Conservation (phyloP, 2,113 vertebrate species). For the Aptenodytes forsteri region DNA sequence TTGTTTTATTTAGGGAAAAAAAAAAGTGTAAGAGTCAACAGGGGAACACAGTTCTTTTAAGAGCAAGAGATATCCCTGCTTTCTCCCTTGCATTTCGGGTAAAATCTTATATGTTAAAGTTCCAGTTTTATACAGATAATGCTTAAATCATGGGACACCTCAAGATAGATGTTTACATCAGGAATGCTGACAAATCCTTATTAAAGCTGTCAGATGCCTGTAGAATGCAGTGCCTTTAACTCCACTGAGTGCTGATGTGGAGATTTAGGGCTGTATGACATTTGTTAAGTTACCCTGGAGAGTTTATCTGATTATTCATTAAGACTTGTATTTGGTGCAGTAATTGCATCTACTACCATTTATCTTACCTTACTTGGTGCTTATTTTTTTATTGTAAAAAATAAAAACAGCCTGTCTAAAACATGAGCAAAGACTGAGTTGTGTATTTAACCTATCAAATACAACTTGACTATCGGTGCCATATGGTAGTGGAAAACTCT, state of each 20-base stretch:
- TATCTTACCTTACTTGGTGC: not conserved
- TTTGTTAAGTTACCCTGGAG: constrained; percentile 10
- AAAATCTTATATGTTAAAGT: not conserved
- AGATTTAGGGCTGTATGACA: constrained; percentile 36
- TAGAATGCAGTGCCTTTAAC: constrained; percentile 48
- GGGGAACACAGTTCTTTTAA: not conserved
- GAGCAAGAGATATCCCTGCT: not conserved
- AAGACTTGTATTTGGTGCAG: not conserved
- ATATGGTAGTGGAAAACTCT: not conserved
- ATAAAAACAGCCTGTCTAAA: not conserved
- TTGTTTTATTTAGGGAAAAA: not conserved
- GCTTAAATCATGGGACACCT: not conserved
- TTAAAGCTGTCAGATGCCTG: not conserved
- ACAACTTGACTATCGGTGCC: not conserved
- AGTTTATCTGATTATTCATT: constrained; percentile 52
- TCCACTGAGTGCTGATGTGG: not conserved
- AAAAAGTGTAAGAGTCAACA: not conserved
- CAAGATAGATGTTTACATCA: not conserved
- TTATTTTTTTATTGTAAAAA: constrained; percentile 35
- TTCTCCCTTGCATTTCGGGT: not conserved
- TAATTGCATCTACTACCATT: constrained; percentile 43
- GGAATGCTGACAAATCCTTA: constrained; percentile 23
- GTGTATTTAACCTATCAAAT: not conserved
- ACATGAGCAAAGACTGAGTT: not conserved
- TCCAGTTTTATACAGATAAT: not conserved